Evolutionary conservation across 2,113 vertebrate species (phyloP), one percentile per base, ranked within the genome.

Genomic region (Fukomys damarensis): DNA sequence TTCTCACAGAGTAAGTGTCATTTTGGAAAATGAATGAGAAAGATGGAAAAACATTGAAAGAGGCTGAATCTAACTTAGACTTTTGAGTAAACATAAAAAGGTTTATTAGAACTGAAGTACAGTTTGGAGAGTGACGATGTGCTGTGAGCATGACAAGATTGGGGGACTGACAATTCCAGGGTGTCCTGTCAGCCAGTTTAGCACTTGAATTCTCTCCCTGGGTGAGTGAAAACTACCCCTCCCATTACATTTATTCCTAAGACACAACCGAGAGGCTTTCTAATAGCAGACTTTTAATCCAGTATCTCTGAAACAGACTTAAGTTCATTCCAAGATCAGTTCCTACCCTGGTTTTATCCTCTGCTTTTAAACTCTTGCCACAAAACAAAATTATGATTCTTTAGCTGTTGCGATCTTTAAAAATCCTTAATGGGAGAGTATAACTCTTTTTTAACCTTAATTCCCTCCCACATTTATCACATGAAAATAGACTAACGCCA

Each of bases 21-120:
- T 80, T 96, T 82, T 63, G 58, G 28, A 93, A 92, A 85, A 74
- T 41, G 89, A 90, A 66, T n/a, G 77, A 72, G 54, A 80, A 82
- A 66, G 49, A 38, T 17, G 59, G 4, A 76, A n/a, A 95, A 85
- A 63, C n/a, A 43, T 46, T 43, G 28, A 88, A 72, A 93, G 74
- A 96, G 63, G 22, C 43, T 95, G 56, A 63, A 68, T 32, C 43
- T 68, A 80, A 91, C 79, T 91, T 61, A 87, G 58, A 89, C 77
- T 89, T 49, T 76, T 14, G 32, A 28, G 7, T 68, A 85, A 92
- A 96, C 26, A 87, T 35, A 79, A 72, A 94, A 86, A 72, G 10
- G 10, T 91, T 88, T 59, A 61, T 82, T 76, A 79, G 91, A 76
- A 90, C n/a, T 49, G 9, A 93, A 56, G 30, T 65, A 16, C 19